These are phyloP conservation scores for Sarcophaga bullata DNA, from an alignment of 1,140 invertebrate genomes.

Conservation along the genomic window DNA sequence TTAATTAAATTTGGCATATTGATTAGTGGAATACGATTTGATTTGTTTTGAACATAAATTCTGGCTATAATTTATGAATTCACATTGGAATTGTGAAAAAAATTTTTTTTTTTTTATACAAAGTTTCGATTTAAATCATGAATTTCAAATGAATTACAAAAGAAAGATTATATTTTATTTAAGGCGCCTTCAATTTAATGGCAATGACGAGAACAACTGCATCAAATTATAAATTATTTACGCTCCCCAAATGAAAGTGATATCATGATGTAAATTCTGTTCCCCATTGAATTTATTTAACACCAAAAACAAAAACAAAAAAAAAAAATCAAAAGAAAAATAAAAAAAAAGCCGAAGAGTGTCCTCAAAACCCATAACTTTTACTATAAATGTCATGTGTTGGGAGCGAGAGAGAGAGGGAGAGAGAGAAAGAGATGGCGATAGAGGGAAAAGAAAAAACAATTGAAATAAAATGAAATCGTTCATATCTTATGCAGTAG, in stretches of 20 bases:
- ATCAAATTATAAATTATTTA: neutral
- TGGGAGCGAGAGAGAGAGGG: neutral
- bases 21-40: no score
- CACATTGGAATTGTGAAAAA: no score
- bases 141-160: neutral
- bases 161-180: neutral
- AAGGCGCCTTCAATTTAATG: neutral
- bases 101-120: no score
- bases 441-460: neutral
- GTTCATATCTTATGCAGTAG: no score
- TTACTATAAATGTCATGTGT: slow-evolving; percentile 22
- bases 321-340: neutral
- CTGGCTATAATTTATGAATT: no score
- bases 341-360: neutral
- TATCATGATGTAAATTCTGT: neutral
- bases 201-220: neutral
- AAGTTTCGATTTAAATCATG: no score
- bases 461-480: neutral
- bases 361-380: slow-evolving; percentile 17
- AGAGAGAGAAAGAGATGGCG: neutral
- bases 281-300: neutral
- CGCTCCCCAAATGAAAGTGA: neutral
- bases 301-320: neutral
- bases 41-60: no score
- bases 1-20: neutral